Evolutionary conservation across 2,888 invertebrate species (phyloP), one percentile per base, ranked within the genome.

Genomic region (Andricus curvator): DNA sequence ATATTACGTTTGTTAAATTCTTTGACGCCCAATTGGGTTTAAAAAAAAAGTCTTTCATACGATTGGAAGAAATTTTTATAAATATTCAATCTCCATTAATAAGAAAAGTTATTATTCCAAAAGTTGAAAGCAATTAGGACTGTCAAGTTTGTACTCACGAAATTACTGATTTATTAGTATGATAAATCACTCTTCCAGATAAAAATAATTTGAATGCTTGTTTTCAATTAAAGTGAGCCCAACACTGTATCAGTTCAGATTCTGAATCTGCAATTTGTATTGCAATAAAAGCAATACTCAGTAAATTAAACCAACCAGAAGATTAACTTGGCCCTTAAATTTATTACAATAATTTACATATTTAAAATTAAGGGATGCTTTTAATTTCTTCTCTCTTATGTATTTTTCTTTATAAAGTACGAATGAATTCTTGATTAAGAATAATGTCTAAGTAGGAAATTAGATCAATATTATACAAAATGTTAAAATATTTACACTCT

Each of bases 241-340:
- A 62, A 25, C 25, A 25, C 62, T 29, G 4, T 15, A 51, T n/a
- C 25, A 70, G 5, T 22, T 67, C 29, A 33, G 33, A 56, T 74
- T 20, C 56, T 56, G 33, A 74, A 56, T 33, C 56, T 74, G 74
- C 33, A 74, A 74, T 56, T 22, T 37, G 29, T 13, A 74, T 74
- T 74, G n/a, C 74, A 74, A 74, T 37, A 37, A 56, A 74, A 74
- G 51, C 62, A 62, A 62, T 74, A 22, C 20, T 74, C 29, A 74
- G 33, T 74, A 51, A 74, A 74, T 74, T 74, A 74, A 74, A 56
- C 13, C 33, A 70, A n/a, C 6, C 33, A 15, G 25, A 74, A 56
- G 33, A 74, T 74, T 56, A 29, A 20, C 33, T 20, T n/a, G 20
- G 29, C 29, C 29, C 4, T 20, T n/a, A 3, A n/a, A 74, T 56